Evolutionary conservation across 2,113 vertebrate species (phyloP), one percentile per base, ranked within the genome.

Genomic region (Miniopterus natalensis): DNA sequence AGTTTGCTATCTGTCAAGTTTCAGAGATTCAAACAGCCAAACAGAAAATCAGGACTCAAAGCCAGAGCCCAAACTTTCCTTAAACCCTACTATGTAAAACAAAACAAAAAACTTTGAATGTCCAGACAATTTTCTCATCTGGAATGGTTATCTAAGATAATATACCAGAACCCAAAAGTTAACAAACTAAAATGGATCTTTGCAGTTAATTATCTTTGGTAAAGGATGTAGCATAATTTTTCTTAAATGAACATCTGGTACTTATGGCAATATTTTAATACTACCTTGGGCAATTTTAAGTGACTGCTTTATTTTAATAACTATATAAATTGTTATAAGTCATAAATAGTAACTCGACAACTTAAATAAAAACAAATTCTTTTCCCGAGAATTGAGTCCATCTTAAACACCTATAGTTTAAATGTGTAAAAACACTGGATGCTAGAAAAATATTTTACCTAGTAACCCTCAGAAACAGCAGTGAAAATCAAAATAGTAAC

Each of bases 1-100:
- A 95, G 90, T 73, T 59, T 88, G 57, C 13, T 74, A 71, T 73
- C 25, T 95, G 36, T 21, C 84, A 93, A 63, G 40, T 88, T 91
- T 91, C 83, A 79, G 79, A 66, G 31, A 89, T 18, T 73, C 40
- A 93, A 94, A 84, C n/a, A 63, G 55, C 8, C 57, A 42, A 92
- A 84, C 0, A 55, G 20, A 9, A 55, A 77, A 66, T 84, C 25
- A 73, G 42, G 49, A 71, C 40, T 90, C 45, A 90, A 68, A 92
- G 42, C 29, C 45, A 92, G 25, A 93, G 10, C 4, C 27, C 61
- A 92, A 78, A 73, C 27, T 81, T 74, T 42, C 42, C 47, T 68
- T 83, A 84, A 47, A 49, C 9, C n/a, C 65, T 70, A 51, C 21
- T 36, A 81, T 36, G 31, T 57, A 79, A 40, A 59, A 36, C 2